Base-by-base conservation (phyloP, 1,140 invertebrate genomes). In the Rhagoletis zephyria region DNA sequence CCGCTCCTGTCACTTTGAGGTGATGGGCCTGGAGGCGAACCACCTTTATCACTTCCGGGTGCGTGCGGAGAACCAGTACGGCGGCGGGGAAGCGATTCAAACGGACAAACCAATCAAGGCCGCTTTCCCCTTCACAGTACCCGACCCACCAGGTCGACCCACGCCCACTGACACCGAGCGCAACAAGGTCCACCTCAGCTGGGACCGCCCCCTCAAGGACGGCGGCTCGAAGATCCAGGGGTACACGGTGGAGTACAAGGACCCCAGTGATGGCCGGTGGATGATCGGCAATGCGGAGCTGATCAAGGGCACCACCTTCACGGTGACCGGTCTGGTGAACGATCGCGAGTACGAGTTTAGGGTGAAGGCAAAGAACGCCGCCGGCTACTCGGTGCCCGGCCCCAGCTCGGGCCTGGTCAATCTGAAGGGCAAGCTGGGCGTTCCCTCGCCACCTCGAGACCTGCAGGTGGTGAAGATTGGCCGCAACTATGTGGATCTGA, bases 271-370 rank as follows among this genome's bases (percentile, higher is more conserved):
- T n/a, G n/a, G n/a, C n/a, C n/a, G n/a, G n/a, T n/a, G n/a, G n/a
- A n/a, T n/a, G n/a, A n/a, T n/a, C n/a, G n/a, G n/a, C n/a, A n/a
- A 81, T 97, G 97, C 92, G 97, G 98, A 90, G 97, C 97, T 98
- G 0, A 95, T 98, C 88, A 98, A 98, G 91, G 97, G 98, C 87
- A 96, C 95, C 3, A 96, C 95, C 87, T 97, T 97, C 90, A 94
- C 95, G 90, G 95, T 98, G 3, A 97, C 98, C 92, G 97, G 97
- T 91, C 94, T 99, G 85, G 93, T 96, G 0, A 95, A 97, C 87
- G 97, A 97, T 2, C 96, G 97, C 89, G 98, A 99, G 93, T 99
- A 99, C 91, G 98, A 99, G 93, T 99, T 99, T 95, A 95, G 98
- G 87, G 96, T 99, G 2, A 94, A 95, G 14, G 98, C 98, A 0